Evolutionary conservation across 2,113 vertebrate genomes (phyloP).

Genomic region (Copsychus sechellarum): DNA sequence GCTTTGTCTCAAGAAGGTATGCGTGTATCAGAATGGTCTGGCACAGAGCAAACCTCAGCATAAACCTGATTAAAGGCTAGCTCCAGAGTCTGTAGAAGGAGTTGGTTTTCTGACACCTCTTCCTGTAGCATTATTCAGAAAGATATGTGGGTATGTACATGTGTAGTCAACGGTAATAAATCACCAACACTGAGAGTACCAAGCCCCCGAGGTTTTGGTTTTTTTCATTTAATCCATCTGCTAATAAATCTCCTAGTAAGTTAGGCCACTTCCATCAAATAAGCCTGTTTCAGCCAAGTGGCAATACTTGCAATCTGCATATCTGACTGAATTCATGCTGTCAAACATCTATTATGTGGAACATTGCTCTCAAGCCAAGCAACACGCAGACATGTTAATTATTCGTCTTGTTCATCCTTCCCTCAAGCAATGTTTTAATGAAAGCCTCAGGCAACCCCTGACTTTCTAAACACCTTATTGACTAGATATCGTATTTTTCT

Average conservation of each 20-base stretch:
- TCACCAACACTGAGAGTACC: neutral
- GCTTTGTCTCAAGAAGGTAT: neutral
- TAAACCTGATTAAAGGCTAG: neutral
- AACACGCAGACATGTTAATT: neutral
- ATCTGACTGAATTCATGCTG: neutral
- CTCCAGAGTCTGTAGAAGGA: neutral
- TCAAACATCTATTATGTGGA: neutral
- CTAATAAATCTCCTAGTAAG: neutral
- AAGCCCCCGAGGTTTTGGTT: neutral
- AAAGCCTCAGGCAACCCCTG: neutral
- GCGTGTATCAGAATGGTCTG: neutral
- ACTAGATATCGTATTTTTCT: neutral
- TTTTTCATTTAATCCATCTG: neutral
- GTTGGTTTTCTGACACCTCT: neutral
- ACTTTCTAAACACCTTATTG: neutral
- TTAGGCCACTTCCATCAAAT: neutral
- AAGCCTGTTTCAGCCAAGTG: neutral
- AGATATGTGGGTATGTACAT: neutral
- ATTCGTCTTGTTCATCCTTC: neutral
- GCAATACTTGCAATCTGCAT: neutral
- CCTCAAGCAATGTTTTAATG: conserved; percentile 38
- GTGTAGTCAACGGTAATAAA: neutral
- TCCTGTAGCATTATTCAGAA: neutral
- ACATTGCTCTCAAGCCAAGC: neutral
- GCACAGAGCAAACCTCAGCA: neutral